Base-by-base conservation (phyloP, 1,140 invertebrate species). In the Drosophila nebulosa region DNA sequence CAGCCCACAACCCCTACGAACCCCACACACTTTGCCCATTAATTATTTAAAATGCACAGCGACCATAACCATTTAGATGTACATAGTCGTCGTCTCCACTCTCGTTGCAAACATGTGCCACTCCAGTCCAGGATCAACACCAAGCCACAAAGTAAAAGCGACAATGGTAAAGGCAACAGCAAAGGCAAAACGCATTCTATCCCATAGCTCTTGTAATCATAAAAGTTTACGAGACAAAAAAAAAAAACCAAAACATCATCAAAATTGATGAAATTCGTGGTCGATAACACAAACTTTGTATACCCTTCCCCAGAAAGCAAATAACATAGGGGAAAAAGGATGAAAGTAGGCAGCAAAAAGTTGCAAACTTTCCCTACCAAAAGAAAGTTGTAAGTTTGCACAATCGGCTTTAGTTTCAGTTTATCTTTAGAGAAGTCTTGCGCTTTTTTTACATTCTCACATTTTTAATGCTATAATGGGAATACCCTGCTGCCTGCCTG, bases 41-140 rank as follows among this genome's bases (percentile, higher is more conserved):
- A 86, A 85, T 86, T 85, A 85, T 85, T 85, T 78, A 85, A 81
- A 86, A 70, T 81, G 83, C 66, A 57, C 74, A 64, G 26, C 62
- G 64, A 67, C 81, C 81, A 85, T 86, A 86, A 86, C 67, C 81
- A 81, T 85, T 86, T 78, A 64, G 81, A 58, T 27, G 56, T 57
- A 57, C 27, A 30, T 30, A 30, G 27, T 30, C 27, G 27, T 30
- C 1, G 50, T 53, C 51, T 30, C 27, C 7, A 12, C 10, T 32
- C 30, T 58, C 53, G 30, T 12, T 30, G 36, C 10, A 58, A 85
- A 77, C 81, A 79, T 84, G 80, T 77, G 80, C 50, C 72, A 72
- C 35, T 10, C 27, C 32, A 42, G 59, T 10, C 27, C 32, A 42
- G 59, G 21, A 27, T 27, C 59, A 51, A 21, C n/a, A 51, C 30